Evolutionary conservation across 2,113 vertebrate species (phyloP).

Genomic region (Nycticorax nycticorax): DNA sequence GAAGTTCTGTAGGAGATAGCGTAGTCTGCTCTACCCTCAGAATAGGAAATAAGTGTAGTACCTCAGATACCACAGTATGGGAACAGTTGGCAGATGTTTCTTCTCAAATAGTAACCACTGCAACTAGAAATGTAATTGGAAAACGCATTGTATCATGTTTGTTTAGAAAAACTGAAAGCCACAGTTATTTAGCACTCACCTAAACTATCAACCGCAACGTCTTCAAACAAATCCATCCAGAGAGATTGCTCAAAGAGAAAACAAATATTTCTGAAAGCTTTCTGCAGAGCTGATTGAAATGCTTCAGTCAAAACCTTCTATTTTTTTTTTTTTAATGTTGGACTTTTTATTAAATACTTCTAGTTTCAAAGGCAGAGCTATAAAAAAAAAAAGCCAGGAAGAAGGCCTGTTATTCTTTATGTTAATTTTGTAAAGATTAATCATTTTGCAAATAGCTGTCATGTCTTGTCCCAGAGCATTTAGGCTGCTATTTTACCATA

Average conservation of each 20-base stretch:
- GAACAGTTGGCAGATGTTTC: background rate
- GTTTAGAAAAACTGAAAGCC: background rate
- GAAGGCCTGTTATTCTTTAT: background rate
- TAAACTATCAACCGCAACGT: background rate
- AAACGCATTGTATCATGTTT: background rate
- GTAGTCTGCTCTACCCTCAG: background rate
- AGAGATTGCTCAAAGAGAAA: background rate
- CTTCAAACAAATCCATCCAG: background rate
- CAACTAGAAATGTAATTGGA: background rate
- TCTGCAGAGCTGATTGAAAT: background rate
- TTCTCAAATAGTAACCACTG: conserved; percentile 7
- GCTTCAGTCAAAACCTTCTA: background rate
- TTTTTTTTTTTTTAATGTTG: background rate
- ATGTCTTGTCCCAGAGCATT: background rate
- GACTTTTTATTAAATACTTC: background rate
- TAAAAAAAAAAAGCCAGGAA: background rate
- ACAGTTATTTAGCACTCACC: background rate
- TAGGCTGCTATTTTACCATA: background rate
- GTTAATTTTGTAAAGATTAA: background rate
- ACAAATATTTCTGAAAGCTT: background rate
- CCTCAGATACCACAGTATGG: conserved; percentile 17
- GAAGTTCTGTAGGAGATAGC: background rate
- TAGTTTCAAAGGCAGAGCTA: background rate
- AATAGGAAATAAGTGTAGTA: conserved; percentile 34
- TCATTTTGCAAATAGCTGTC: background rate